Evolutionary conservation across 2,797 vertebrate genomes (phyloP), one percentile per base, ranked within the genome.

Genomic region (Thamnophis elegans): DNA sequence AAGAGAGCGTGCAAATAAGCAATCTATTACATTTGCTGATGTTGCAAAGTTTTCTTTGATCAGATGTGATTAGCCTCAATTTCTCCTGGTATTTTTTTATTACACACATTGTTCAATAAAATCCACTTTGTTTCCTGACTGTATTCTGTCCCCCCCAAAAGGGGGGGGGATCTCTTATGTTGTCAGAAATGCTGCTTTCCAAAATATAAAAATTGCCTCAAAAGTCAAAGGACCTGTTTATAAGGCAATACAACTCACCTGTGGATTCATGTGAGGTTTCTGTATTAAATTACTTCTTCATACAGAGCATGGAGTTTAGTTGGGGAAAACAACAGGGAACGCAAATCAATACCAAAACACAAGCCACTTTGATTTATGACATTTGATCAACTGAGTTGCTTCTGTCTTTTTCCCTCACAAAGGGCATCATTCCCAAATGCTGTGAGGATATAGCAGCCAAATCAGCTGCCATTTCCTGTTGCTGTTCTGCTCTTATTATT

Each of bases 21-120:
- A 95, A 95, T 92, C 32, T 95, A 94, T 93, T 92, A 92, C 92
- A 42, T 89, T 96, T 90, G n/a, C 85, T 20, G 56, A 3, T 14
- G 26, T 36, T 58, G 42, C 89, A 96, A 93, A 95, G 93, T 94
- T 92, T 91, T 85, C 58, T 90, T n/a, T 82, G 96, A 96, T 94
- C 92, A 94, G 88, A 68, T 89, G 91, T 32, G 16, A 96, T 89
- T 90, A 93, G 86, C 54, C 68, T 89, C 96, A 92, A n/a, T 26
- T 95, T 95, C 88, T 85, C 60, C 85, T 94, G 94, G 93, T 92
- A 88, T 86, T 96, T 90, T 85, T 36, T 85, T 93, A 93, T 95
- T 56, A 92, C 56, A n/a, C 78, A 87, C 95, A 93, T 94, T 89
- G 32, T 93, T 91, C 94, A 59, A n/a, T 92, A 93, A 92, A 58